These are phyloP conservation scores for Pholis gunnellus DNA, from an alignment of 2,113 vertebrate genomes.

Conservation along the genomic window DNA sequence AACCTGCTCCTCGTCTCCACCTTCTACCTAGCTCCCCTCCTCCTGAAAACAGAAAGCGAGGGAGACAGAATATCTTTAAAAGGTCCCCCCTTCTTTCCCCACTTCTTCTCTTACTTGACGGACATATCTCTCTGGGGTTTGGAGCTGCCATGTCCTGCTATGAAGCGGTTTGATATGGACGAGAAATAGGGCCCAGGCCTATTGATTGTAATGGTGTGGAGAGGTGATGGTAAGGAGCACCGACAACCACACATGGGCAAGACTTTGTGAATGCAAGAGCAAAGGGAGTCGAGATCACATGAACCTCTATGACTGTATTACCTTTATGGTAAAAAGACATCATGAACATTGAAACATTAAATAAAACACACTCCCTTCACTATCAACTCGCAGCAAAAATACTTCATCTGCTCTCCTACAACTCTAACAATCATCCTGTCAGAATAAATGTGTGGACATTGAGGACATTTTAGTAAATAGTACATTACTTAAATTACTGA, in stretches of 20 bases:
- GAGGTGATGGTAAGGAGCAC: conserved; percentile 15
- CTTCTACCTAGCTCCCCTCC: conserved; percentile 32
- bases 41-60: conserved; percentile 18
- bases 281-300: not conserved
- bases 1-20: conserved; percentile 29
- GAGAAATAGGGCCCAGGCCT: conserved; percentile 51
- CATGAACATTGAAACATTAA: not conserved
- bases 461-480: not conserved
- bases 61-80: conserved; percentile 48
- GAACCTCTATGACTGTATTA: not conserved
- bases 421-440: not conserved
- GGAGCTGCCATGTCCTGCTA: conserved; percentile 58
- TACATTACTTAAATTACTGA: not conserved
- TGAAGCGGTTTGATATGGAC: conserved; percentile 64
- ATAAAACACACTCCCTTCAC: not conserved
- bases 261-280: conserved; percentile 10
- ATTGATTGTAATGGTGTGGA: conserved; percentile 59
- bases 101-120: conserved; percentile 47
- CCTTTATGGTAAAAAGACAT: not conserved
- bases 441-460: not conserved
- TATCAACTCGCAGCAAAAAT: not conserved
- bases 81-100: conserved; percentile 35
- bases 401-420: not conserved
- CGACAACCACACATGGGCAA: not conserved
- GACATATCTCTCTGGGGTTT: conserved; percentile 59